Percentiles rank a stretch among this genome's conserved stretches.
Evolutionary conservation across 2,113 vertebrate species (phyloP).

Genomic region (Chlorocebus sabaeus): DNA sequence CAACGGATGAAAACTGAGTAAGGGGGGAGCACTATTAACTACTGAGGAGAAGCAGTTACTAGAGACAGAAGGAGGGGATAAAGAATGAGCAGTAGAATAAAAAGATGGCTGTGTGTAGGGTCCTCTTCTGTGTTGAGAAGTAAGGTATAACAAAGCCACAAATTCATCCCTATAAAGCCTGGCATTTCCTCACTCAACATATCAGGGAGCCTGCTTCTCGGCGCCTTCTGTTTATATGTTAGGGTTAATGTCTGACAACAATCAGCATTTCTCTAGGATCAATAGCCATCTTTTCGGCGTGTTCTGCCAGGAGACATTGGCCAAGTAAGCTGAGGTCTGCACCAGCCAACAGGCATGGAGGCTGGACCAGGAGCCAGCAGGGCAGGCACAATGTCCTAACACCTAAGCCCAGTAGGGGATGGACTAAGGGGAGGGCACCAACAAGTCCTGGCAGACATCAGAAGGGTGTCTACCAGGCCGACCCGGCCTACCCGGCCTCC

Average conservation of each 20-base stretch:
- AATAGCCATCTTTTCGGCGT: background rate
- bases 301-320: background rate
- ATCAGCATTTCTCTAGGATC: background rate
- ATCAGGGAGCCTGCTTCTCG: background rate
- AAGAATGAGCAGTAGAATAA: background rate
- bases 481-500: background rate
- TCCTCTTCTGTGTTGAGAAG: background rate
- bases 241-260: background rate
- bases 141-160: background rate
- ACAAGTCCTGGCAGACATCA: background rate
- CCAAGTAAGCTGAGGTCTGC: background rate
- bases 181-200: too few species aligned
- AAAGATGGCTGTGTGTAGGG: too few species aligned
- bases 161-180: background rate
- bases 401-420: background rate
- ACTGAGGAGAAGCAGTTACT: background rate
- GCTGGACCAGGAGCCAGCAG: background rate
- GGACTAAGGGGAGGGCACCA: background rate
- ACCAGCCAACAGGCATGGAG: background rate
- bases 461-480: background rate
- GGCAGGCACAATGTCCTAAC: background rate
- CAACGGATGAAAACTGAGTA: background rate
- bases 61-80: background rate
- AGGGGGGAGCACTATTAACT: rapidly evolving
- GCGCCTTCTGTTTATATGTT: background rate